These are phyloP conservation scores for Archivesica marissinica DNA, from an alignment of 1,140 invertebrate species.

Conservation along the genomic window DNA sequence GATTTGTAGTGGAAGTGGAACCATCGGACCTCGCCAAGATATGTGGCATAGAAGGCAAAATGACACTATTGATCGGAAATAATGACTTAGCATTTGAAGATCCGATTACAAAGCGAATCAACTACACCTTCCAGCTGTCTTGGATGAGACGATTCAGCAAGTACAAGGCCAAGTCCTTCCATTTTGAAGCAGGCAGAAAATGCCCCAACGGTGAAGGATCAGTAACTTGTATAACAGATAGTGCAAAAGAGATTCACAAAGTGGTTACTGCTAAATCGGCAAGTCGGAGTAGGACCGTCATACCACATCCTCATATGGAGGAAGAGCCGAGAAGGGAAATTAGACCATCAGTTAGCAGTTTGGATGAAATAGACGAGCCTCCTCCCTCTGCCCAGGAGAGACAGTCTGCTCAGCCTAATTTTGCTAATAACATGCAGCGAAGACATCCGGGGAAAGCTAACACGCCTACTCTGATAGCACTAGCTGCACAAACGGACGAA, in stretches of 20 bases:
- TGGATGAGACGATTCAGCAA: conserved; percentile 59
- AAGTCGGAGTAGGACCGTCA: conserved; percentile 27
- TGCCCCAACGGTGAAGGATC: conserved; percentile 50
- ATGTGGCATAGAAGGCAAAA: conserved; percentile 33
- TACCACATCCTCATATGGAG: neutral
- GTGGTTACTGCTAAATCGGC: conserved; percentile 13
- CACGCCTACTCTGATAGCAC: conserved; percentile 19
- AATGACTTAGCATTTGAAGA: conserved; percentile 35
- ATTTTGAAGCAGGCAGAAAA: conserved; percentile 45
- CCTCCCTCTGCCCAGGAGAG: neutral
- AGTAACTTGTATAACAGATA: neutral
- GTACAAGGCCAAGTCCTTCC: neutral
- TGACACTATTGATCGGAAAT: conserved; percentile 19
- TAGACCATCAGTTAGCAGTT: neutral
- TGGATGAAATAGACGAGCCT: neutral
- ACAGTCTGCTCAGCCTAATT: neutral
- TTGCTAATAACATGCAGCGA: neutral
- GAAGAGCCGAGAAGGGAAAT: neutral
- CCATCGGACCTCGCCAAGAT: conserved; percentile 18
- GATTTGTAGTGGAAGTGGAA: conserved; percentile 44
- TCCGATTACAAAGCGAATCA: conserved; percentile 15
- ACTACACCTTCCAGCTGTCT: conserved; percentile 26
- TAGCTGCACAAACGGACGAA: neutral
- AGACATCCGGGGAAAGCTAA: conserved; percentile 30
- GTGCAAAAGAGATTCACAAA: conserved; percentile 37